Evolutionary conservation across 2,797 vertebrate species (phyloP), one percentile per base, ranked within the genome.

Genomic region (Pseudomugil tenellus): DNA sequence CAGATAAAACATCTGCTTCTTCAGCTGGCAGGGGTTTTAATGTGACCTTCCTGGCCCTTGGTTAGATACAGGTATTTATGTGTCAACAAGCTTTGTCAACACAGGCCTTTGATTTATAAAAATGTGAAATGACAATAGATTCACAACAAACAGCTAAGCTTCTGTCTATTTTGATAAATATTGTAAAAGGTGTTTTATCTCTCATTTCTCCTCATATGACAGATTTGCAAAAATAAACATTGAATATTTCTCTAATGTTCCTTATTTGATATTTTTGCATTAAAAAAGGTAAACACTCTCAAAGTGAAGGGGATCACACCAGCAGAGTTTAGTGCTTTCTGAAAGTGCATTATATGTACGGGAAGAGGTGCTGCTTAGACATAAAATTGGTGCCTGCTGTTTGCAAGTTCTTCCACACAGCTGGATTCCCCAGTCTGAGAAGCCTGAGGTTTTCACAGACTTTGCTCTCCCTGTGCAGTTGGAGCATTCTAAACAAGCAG

Each of bases 301-400:
- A 37, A 58, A 71, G 76, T 35, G 64, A 55, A 74, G 49, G 68
- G 74, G 84, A 81, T 83, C 71, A 77, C 72, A 74, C 69, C 69
- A 75, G 76, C 72, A 67, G 78, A 77, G 77, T 88, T 80, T 74
- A 64, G 53, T 80, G 80, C 54, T 25, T 68, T 86, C 32, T 67
- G 58, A 86, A 87, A 81, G 83, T 88, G 85, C 66, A 81, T 84
- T 75, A 84, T 82, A 84, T 79, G 81, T 79, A 85, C 63, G 53
- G 80, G 81, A 85, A 89, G 88, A 81, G 63, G 74, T 56, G 79
- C 76, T 89, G 79, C 85, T 87, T 88, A 83, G 78, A 89, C 85
- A 86, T 83, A 70, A 81, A 89, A 88, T 86, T 81, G 86, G 90
- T 80, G 83, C 87, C 83, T 75, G 88, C 86, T 90, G 89, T 87